Evolutionary conservation across 2,888 invertebrate species (phyloP), one percentile per base, ranked within the genome.

Genomic region (Polietes domitor): DNA sequence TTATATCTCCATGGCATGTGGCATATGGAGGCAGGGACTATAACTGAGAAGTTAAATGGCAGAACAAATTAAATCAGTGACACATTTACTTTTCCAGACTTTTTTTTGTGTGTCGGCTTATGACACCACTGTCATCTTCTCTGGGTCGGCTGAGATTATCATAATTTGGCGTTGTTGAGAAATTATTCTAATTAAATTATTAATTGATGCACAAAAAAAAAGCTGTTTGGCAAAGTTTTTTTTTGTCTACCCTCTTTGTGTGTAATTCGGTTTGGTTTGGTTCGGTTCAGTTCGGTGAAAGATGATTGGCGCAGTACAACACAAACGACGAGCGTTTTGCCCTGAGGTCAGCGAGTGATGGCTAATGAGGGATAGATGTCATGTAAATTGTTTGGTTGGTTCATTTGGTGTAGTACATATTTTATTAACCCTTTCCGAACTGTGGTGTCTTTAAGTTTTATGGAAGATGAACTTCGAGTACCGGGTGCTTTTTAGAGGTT

Each of bases 121-220:
- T 37, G 7, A 12, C 12, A 7, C 47, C 15, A 21, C 21, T 53
- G 10, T 21, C 2, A 9, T 1, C 10, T 6, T 68, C 28, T 15
- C 15, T 50, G 24, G 68, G 50, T 17, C 43, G 12, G 15, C n/a
- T 50, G 26, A 26, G 17, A 50, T 70, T 50, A 70, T 21, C 68
- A 68, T 68, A 47, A 68, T 70, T 50, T 70, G n/a, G 9, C 24
- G 6, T 2, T n/a, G 28, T 28, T 70, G 26, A 50, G 28, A 50
- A 50, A 70, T 70, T 70, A 47, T 70, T 28, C 47, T 47, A 70
- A 70, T 70, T 70, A 50, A 70, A 70, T 28, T 21, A 70, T 37
- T 70, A 70, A 28, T 50, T 50, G 50, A 43, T 70, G 70, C 50
- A 43, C 2, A 47, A 3, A 47, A 15, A 58, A 50, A 70, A 70